A percentile compares a stretch with the other conserved stretches of the same genome.
Evolutionary conservation across 2,888 invertebrate genomes (phyloP).

Genomic region (Cephus pygmeus): DNA sequence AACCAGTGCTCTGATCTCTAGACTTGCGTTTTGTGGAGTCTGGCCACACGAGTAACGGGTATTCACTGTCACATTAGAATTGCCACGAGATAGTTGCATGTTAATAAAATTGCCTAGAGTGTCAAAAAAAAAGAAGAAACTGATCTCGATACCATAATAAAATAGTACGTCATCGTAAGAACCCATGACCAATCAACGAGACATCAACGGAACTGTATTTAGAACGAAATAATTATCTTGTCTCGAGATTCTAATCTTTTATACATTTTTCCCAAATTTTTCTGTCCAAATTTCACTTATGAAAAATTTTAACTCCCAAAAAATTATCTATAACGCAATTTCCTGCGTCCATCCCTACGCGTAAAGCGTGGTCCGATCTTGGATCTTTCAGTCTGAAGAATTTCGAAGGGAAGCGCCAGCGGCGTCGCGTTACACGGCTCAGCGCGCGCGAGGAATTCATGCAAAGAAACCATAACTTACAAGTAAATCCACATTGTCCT

Average conservation of each 20-base stretch:
- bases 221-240: not conserved
- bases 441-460: constrained; percentile 17
- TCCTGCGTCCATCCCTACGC: not conserved
- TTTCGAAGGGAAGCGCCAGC: constrained; percentile 3
- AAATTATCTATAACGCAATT: not conserved
- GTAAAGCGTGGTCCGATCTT: not conserved
- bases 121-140: not conserved
- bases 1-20: not conserved
- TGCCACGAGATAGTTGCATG: not conserved
- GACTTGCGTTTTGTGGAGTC: not conserved
- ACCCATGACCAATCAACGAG: not conserved
- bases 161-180: not conserved
- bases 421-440: constrained; percentile 21
- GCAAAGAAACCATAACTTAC: not conserved
- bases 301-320: no score
- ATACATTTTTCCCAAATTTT: not conserved
- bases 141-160: not conserved
- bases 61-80: not conserved
- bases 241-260: not conserved
- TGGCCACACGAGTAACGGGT: not conserved
- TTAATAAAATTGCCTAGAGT: not conserved
- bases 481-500: not conserved
- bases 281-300: no score
- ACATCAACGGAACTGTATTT: not conserved
- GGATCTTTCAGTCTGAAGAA: constrained; percentile 10